Conservation (phyloP, 2,888 invertebrate genomes). For the Philaethria dido region DNA sequence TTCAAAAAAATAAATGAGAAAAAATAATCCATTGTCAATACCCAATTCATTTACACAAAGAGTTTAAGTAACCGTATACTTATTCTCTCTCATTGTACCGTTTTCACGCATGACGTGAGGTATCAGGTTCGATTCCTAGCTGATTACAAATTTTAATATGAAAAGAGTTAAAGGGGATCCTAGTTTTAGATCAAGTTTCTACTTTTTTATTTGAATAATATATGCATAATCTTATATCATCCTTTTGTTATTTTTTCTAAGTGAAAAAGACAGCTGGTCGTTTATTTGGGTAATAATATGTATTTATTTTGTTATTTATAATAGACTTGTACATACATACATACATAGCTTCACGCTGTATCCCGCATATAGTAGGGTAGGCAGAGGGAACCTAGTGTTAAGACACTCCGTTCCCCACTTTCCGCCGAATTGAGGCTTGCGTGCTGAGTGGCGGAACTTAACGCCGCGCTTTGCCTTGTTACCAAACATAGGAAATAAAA, state of each 20-base stretch:
- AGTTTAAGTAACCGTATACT: constrained; percentile 27
- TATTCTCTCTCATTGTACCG: constrained; percentile 30
- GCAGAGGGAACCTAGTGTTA: too few relatives aligned
- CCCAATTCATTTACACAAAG: constrained; percentile 21
- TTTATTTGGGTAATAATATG: background rate
- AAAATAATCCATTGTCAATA: background rate
- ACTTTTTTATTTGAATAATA: background rate
- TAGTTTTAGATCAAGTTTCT: constrained; percentile 27
- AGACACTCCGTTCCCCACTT: too few relatives aligned
- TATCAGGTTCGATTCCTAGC: constrained; percentile 34
- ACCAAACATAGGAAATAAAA: too few relatives aligned
- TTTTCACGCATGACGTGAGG: constrained; percentile 36
- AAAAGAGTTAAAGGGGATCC: constrained; percentile 25
- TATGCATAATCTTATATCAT: constrained; percentile 5
- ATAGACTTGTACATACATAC: too few relatives aligned
- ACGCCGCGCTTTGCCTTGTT: too few relatives aligned
- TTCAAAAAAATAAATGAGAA: background rate
- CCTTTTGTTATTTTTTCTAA: background rate
- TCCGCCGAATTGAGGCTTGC: too few relatives aligned
- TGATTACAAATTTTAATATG: constrained; percentile 26
- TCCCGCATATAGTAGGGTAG: too few relatives aligned
- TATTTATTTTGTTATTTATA: too few relatives aligned
- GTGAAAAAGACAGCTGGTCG: constrained; percentile 3
- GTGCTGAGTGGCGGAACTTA: too few relatives aligned
- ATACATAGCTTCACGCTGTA: too few relatives aligned